A percentile compares a stretch with the other conserved stretches of the same genome.
These are phyloP conservation scores for Macrobrachium nipponense DNA, from an alignment of 1,140 invertebrate species.

Conservation along the genomic window DNA sequence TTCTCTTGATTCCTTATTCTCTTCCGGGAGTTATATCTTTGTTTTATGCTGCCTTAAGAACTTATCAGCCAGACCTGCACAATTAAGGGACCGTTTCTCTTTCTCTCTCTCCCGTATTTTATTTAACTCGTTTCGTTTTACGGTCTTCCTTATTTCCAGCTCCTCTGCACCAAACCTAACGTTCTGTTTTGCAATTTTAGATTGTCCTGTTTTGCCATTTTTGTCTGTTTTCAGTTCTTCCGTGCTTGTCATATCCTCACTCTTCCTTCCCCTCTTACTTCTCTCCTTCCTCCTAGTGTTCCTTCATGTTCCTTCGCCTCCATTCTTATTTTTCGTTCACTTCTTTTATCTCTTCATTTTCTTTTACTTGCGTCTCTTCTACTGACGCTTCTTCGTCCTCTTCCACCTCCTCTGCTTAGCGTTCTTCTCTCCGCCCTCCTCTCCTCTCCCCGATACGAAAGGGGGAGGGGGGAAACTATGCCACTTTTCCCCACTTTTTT, in stretches of 20 bases:
- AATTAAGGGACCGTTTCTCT: no score
- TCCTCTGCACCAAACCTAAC: no score
- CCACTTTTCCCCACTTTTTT: conserved; percentile 18
- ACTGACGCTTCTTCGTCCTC: neutral
- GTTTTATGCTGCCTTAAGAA: neutral
- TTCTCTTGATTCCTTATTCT: neutral
- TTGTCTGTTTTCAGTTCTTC: neutral
- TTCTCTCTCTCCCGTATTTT: neutral
- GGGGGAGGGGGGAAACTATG: neutral
- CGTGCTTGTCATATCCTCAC: neutral
- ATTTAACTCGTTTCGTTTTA: neutral
- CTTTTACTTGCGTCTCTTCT: neutral
- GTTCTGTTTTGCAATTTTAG: neutral
- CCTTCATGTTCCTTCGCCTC: neutral
- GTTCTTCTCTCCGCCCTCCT: neutral
- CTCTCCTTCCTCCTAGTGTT: neutral
- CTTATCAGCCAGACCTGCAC: no score
- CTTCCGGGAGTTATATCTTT: neutral
- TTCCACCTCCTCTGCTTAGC: neutral
- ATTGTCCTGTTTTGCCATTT: neutral
- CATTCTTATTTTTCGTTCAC: neutral
- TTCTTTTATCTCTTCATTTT: neutral
- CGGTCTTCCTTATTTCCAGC: neutral
- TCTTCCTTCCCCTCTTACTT: neutral
- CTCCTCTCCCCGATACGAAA: neutral